Percentiles rank a stretch among this genome's conserved stretches.
These are phyloP conservation scores for Pelodytes ibericus DNA, from an alignment of 2,797 vertebrate species.

Conservation along the genomic window DNA sequence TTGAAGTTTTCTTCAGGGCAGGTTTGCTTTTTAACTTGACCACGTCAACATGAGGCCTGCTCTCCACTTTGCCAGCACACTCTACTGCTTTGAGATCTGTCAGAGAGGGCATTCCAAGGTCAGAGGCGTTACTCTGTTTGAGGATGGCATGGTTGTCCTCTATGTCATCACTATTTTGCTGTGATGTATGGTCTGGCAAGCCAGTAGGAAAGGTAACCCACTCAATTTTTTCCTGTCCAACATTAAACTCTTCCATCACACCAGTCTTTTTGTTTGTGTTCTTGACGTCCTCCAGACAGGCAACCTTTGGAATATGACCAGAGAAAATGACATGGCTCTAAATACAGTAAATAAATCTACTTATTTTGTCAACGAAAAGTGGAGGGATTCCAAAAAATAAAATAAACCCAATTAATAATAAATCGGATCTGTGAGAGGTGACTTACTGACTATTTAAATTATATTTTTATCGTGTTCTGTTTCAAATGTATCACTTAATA, in stretches of 20 bases:
- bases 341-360: no score
- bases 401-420: no score
- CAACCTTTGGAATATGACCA: not conserved
- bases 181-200: not conserved
- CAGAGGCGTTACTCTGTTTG: not conserved
- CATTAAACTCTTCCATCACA: constrained; percentile 60
- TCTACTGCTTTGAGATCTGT: no score
- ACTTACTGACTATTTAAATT: no score
- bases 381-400: no score
- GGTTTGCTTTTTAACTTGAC: not conserved
- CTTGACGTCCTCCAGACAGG: constrained; percentile 41
- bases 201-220: constrained; percentile 68
- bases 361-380: no score
- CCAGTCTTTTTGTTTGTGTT: not conserved
- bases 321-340: no score
- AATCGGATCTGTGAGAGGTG: no score
- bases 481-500: no score
- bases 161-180: not conserved
- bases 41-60: not conserved
- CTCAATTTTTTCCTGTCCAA: constrained; percentile 60
- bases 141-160: not conserved
- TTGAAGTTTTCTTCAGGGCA: not conserved
- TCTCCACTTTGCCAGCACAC: not conserved
- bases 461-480: no score
- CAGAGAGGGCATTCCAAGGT: not conserved